Base-by-base conservation (phyloP, 2,113 vertebrate species). In the Crotalus helleri region DNA sequence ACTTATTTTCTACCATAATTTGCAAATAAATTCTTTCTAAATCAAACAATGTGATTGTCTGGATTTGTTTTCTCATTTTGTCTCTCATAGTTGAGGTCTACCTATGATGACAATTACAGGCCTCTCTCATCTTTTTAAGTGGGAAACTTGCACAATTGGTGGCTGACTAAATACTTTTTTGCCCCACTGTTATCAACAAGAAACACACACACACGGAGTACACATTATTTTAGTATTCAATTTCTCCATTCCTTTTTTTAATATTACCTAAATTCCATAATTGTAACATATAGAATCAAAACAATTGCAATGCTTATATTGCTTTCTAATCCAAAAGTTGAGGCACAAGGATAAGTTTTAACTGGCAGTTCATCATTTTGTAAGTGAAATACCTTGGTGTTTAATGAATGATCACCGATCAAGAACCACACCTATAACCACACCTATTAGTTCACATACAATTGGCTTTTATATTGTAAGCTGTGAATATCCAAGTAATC, bases 171-270 rank as follows among this genome's bases (percentile, higher is more conserved):
- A 39, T 39, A 39, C 39, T 39, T 39, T 39, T 39, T 39, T 39
- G 39, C 39, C 39, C 39, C 39, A 39, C 39, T 39, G 39, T 39
- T 39, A 44, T 85, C 94, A 93, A 9, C 49, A 95, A 92, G 15
- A 96, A 29, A 61, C 24, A 61, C 59, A 26, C 23, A 61, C 59
- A 59, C 7, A 7, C 4, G 26, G 11, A n/a, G 26, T n/a, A 64
- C 29, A 86, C 44, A 33, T 19, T 91, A 90, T 96, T 21, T 93
- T 86, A 93, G 94, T 96, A 9, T 57, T 69, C 51, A 91, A n/a
- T 12, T 26, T 87, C 92, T 94, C 92, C 8, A 1, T 90, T 93
- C 85, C 51, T 93, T 89, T 3, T 19, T 57, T 57, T 51, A 51
- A 51, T n/a, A n/a, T 69, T 15, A 69, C 29, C 54, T 92, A 81